A percentile compares a stretch with the other conserved stretches of the same genome.
Conservation (phyloP, 2,797 vertebrate species). For the Pipistrellus kuhlii region DNA sequence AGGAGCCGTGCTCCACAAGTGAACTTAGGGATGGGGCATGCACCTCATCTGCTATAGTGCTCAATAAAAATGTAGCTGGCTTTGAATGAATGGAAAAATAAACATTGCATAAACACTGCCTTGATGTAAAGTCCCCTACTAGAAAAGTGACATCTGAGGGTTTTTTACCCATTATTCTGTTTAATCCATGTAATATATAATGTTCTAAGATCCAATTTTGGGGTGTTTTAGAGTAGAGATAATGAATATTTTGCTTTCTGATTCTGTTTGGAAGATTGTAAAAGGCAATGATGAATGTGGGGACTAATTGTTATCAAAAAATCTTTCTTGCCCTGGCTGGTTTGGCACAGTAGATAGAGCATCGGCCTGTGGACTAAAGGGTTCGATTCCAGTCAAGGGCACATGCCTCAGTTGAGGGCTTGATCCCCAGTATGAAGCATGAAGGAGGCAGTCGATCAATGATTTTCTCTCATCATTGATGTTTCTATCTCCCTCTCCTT, state of each 20-base stretch:
- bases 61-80: background rate
- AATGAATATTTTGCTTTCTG: background rate
- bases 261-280: background rate
- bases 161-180: background rate
- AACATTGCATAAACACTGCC: background rate
- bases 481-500: no score
- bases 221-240: background rate
- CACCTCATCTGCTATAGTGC: background rate
- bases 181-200: background rate
- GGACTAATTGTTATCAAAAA: background rate
- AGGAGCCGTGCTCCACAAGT: background rate
- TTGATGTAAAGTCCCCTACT: background rate
- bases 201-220: background rate
- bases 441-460: no score
- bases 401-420: no score
- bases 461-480: no score
- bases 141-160: background rate
- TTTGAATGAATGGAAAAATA: constrained; percentile 49
- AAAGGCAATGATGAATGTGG: background rate
- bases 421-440: no score
- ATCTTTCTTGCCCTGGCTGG: background rate
- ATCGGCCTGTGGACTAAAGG: background rate
- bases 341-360: background rate
- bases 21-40: background rate
- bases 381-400: no score